Evolutionary conservation across 2,113 vertebrate genomes (phyloP).

Genomic region (Heterotis niloticus): DNA sequence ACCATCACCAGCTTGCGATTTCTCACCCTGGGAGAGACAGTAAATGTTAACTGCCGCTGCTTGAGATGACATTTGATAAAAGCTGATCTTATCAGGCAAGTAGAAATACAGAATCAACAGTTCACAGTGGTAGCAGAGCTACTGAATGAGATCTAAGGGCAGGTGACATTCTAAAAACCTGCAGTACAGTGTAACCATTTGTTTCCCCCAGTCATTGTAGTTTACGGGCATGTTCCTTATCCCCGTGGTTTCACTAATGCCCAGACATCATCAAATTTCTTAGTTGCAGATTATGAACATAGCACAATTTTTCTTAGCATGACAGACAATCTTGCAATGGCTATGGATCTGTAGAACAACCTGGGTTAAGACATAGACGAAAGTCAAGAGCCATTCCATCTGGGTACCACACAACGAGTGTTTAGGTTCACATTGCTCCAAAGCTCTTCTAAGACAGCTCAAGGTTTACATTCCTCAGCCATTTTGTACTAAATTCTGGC

Average conservation of each 20-base stretch:
- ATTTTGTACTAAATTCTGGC: no score
- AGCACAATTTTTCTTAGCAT: no score
- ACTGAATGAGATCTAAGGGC: neutral
- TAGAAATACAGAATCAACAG: neutral
- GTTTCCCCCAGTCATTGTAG: no score
- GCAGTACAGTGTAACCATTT: no score
- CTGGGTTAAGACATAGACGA: constrained; percentile 45
- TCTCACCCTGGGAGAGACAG: constrained; percentile 46
- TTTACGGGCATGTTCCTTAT: no score
- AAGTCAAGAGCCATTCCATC: constrained; percentile 70
- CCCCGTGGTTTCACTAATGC: no score
- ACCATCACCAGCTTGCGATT: neutral
- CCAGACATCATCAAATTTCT: no score
- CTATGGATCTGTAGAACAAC: no score
- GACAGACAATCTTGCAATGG: no score
- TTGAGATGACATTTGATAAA: constrained; percentile 63
- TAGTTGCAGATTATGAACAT: no score
- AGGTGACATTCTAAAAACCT: no score
- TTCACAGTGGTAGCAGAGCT: neutral
- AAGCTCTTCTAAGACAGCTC: neutral
- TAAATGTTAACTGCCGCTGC: constrained; percentile 18
- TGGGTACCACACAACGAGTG: constrained; percentile 79
- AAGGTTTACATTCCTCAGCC: no score
- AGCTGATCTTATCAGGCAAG: constrained; percentile 61
- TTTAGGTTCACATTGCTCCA: constrained; percentile 78